Evolutionary conservation across 2,113 vertebrate genomes (phyloP).

Genomic region (Oxygymnocypris stewartii): DNA sequence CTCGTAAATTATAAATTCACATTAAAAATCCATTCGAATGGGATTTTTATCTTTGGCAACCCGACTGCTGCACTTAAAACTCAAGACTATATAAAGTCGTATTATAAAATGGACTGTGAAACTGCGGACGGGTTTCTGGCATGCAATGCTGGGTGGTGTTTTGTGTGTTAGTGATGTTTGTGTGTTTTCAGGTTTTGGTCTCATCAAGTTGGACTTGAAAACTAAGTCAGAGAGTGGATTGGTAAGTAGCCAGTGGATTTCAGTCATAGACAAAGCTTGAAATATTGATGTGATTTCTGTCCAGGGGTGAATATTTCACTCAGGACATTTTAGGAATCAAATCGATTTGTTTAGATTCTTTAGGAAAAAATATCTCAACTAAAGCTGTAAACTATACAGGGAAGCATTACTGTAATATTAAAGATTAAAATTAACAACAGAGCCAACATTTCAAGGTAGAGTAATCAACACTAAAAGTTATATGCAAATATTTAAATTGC

Average conservation of each 20-base stretch:
- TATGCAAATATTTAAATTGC: background rate
- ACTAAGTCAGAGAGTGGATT: constrained; percentile 96
- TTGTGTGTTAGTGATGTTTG: background rate
- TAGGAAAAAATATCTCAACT: background rate
- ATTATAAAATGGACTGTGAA: no score
- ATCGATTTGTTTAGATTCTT: background rate
- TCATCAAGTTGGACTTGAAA: constrained; percentile 96
- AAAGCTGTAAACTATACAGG: background rate
- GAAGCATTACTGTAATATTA: background rate
- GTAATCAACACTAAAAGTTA: background rate
- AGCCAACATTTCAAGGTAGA: background rate
- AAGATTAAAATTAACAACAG: no score
- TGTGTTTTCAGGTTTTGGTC: constrained; percentile 85
- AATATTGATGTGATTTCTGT: background rate
- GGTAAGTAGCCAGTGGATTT: no score
- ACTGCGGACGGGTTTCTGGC: no score
- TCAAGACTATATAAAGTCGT: no score
- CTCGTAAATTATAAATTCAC: background rate
- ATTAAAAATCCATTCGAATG: background rate
- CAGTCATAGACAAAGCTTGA: no score
- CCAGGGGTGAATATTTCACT: no score
- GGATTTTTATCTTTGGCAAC: no score
- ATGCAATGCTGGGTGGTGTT: background rate
- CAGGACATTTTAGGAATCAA: no score
- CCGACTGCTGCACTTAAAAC: no score